phyloP scores from a whole-genome alignment of 2,888 invertebrate species.

The Acanthosepion lycidas region DNA sequence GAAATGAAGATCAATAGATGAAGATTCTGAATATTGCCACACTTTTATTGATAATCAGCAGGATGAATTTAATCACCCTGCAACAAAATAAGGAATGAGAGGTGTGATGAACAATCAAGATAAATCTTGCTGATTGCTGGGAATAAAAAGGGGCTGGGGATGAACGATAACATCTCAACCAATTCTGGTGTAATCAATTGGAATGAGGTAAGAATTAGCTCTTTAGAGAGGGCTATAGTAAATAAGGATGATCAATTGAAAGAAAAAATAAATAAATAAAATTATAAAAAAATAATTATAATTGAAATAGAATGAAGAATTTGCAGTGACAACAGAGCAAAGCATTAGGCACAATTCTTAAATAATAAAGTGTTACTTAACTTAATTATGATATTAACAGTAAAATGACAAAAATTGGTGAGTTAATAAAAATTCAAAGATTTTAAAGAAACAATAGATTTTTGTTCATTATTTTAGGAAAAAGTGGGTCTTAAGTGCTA shows the following conservation, averaged over 20 bases:
- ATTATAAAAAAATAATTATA: background rate
- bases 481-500: no score
- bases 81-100: background rate
- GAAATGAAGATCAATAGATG: background rate
- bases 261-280: background rate
- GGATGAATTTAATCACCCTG: slow-evolving; percentile 23
- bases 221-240: background rate
- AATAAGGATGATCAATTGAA: background rate
- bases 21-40: background rate
- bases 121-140: slow-evolving; percentile 1
- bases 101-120: slow-evolving; percentile 5
- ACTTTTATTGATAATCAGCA: slow-evolving; percentile 5
- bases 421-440: no score
- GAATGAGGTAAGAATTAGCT: background rate
- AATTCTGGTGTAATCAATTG: background rate
- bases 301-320: no score
- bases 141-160: background rate
- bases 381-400: no score
- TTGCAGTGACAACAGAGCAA: no score
- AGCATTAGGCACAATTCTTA: no score
- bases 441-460: no score
- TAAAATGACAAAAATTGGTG: no score
- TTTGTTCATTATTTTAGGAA: no score
- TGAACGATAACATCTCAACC: background rate
- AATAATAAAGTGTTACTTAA: no score